Conservation (phyloP, 2,797 vertebrate genomes). For the Masticophis lateralis region DNA sequence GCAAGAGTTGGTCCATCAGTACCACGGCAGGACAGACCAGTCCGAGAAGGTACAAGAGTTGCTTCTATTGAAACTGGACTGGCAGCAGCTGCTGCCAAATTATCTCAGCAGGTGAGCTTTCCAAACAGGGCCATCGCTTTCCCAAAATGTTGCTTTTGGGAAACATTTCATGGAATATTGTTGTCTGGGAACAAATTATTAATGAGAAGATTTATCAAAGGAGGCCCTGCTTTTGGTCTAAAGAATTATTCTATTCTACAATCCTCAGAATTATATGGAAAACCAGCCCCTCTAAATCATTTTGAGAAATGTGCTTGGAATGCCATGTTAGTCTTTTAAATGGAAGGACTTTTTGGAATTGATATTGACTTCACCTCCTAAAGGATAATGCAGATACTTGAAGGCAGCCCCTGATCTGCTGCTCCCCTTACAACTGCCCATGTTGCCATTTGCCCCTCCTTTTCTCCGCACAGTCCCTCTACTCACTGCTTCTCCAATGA, state of each 20-base stretch:
- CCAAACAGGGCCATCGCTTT: background rate
- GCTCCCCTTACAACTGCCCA: background rate
- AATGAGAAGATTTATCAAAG: background rate
- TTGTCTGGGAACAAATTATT: background rate
- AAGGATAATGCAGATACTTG: background rate
- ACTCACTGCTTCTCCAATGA: background rate
- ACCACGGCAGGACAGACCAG: constrained; percentile 91
- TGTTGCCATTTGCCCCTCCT: background rate
- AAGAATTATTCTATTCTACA: background rate
- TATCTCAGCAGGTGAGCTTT: constrained; percentile 90
- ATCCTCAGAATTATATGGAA: background rate
- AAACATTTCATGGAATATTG: background rate
- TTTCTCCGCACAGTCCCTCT: background rate
- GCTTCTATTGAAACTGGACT: constrained; percentile 96
- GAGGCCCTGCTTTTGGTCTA: background rate
- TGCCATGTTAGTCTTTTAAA: background rate
- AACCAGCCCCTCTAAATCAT: background rate
- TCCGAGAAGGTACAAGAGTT: constrained; percentile 92
- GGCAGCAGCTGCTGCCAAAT: constrained; percentile 91
- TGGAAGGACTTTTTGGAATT: background rate
- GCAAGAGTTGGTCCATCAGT: constrained; percentile 93
- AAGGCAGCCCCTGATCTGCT: background rate
- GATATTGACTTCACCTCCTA: background rate
- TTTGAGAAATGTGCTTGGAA: background rate
- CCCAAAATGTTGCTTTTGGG: background rate